Base-by-base conservation (phyloP, 2,113 vertebrate genomes). In the Pionites leucogaster region DNA sequence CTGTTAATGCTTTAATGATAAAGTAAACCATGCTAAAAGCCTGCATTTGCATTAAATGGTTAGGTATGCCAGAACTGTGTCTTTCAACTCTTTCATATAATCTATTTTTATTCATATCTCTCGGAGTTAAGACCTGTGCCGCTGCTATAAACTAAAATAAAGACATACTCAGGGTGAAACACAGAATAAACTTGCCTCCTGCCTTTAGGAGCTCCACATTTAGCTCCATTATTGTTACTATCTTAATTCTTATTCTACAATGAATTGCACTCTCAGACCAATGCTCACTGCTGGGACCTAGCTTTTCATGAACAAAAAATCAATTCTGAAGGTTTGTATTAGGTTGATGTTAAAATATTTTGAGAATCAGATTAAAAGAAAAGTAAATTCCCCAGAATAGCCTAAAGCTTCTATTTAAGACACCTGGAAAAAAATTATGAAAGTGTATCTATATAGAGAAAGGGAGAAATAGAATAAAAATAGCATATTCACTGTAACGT, bases 101-200 rank as follows among this genome's bases (percentile, higher is more conserved):
- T 82, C 71, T 91, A 57, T 11, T 90, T 74, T 65, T 53, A 68
- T 44, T 88, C 62, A 2, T 69, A 29, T 53, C 65, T 92, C 42
- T 46, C 82, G 65, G n/a, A 92, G 14, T 87, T 44, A 94, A 72
- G 67, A 52, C 6, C 33, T 64, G 47, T 53, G 50, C 31, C 17
- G 4, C 67, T 96, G 88, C 82, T 59, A 63, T 81, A 85, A 87
- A 77, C 75, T 63, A 49, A 76, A 88, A 64, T 46, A 59, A 76
- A 90, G 57, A 80, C 31, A 8, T 83, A 68, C 82, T 91, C 83
- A 93, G 83, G 78, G 74, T 57, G 46, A 70, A 93, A 92, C 96
- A 82, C 52, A 63, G 28, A 39, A 57, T 64, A 31, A 55, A 82
- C 18, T 79, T 86, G 22, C 52, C 62, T 91, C 39, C 69, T 92